Evolutionary conservation across 2,113 vertebrate species (phyloP).

Genomic region (Lepus europaeus): DNA sequence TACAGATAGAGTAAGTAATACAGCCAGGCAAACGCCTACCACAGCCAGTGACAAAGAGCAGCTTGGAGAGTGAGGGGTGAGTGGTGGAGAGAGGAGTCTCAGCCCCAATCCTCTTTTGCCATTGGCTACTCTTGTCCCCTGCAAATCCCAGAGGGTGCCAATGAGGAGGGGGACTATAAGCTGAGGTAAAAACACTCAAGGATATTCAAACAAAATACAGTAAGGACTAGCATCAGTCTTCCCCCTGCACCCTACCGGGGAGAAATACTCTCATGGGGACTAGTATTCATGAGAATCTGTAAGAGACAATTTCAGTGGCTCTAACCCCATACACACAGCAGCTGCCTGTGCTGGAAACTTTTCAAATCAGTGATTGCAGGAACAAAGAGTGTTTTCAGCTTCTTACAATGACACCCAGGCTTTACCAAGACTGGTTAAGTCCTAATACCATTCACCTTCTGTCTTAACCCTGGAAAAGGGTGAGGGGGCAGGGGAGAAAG

Average conservation of each 20-base stretch:
- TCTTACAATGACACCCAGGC: constrained; percentile 18
- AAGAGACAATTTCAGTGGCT: constrained; percentile 74
- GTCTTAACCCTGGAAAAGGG: constrained; percentile 51
- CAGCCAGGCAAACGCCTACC: constrained; percentile 45
- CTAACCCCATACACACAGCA: constrained; percentile 55
- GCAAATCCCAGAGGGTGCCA: constrained; percentile 46
- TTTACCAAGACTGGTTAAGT: constrained; percentile 21
- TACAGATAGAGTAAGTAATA: constrained; percentile 58
- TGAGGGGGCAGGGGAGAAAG: constrained; percentile 58
- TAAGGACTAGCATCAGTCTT: constrained; percentile 5
- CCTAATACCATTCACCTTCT: constrained; percentile 57
- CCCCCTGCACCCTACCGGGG: background rate
- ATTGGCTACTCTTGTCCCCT: constrained; percentile 47
- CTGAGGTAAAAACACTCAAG: constrained; percentile 49
- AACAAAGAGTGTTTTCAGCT: constrained; percentile 62
- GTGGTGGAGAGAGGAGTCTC: background rate
- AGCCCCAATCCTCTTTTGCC: background rate
- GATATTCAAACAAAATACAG: constrained; percentile 66
- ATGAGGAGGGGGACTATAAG: background rate
- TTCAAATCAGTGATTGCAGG: constrained; percentile 75
- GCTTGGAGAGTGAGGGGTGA: background rate
- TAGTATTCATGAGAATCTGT: constrained; percentile 53
- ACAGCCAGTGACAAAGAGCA: constrained; percentile 60
- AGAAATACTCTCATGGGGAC: constrained; percentile 48
- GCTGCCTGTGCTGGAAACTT: constrained; percentile 58